Base-by-base conservation (phyloP, 2,888 invertebrate genomes). In the Folsomia manolachei region DNA sequence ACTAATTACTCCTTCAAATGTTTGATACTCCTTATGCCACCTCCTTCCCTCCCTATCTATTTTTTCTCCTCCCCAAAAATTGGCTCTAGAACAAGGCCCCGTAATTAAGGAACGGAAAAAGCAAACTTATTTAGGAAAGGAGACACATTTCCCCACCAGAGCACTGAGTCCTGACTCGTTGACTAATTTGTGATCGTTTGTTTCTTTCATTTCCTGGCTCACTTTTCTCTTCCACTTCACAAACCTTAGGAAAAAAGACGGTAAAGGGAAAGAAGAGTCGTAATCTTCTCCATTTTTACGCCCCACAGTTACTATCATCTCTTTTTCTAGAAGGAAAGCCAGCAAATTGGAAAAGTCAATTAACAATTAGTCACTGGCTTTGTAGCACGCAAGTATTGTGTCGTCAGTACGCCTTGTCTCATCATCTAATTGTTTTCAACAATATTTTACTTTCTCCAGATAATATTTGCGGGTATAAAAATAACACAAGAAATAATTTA, bases 161-260 rank as follows among this genome's bases (percentile, higher is more conserved):
- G n/a, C n/a, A 18, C 4, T 18, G 56, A 56, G 56, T n/a, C n/a
- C n/a, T n/a, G n/a, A 56, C 67, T 70, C 74, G 78, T 77, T 80
- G 80, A 80, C 80, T 80, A 79, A 80, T 80, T 80, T 79, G 77
- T 73, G 74, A 76, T 79, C 80, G 79, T 80, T 80, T 80, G 80
- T 80, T 80, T 77, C 78, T 76, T 79, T 80, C 80, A 80, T 80
- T 80, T 80, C 80, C 80, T 78, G 69, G 72, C 73, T 75, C 76
- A 77, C 75, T 77, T 78, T 75, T 75, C 76, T 74, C 75, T 76
- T 71, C 71, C 71, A 75, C 71, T 71, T 69, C 56, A 60, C 68
- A 39, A 39, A 39, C 39, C 39, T n/a, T n/a, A n/a, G n/a, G n/a
- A n/a, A n/a, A 9, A 53, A 18, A 66, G 24, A 25, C 60, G 60